Conservation (phyloP, 1,140 invertebrate species). For the Euglossa dilemma region DNA sequence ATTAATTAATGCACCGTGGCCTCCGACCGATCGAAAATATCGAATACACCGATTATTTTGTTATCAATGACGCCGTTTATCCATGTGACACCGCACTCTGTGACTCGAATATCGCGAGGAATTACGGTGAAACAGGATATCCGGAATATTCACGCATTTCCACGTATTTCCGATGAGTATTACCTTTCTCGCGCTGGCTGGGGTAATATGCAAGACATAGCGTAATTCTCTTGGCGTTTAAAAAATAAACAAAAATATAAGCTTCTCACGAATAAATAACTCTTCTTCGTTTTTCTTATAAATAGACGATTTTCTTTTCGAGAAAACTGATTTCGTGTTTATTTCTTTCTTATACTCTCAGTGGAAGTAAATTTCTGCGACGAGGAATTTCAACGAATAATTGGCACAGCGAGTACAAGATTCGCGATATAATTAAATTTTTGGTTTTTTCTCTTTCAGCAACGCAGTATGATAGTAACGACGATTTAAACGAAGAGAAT, state of each 20-base stretch:
- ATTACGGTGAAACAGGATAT: not conserved
- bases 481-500: no score
- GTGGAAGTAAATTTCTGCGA: not conserved
- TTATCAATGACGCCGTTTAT: not conserved
- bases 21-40: conserved; percentile 28
- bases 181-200: not conserved
- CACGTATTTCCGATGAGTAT: conserved; percentile 10
- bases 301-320: not conserved
- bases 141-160: not conserved
- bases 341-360: not conserved
- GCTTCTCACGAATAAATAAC: no score
- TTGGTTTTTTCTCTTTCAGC: no score
- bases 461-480: no score
- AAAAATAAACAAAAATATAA: not conserved
- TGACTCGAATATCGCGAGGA: not conserved
- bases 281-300: no score
- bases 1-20: conserved; percentile 14
- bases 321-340: not conserved
- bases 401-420: no score
- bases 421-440: no score
- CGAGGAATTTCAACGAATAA: not conserved
- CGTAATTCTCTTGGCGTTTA: not conserved
- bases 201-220: not conserved
- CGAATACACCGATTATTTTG: conserved; percentile 2
- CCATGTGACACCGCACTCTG: not conserved